These are phyloP conservation scores for Rhynchonycteris naso DNA, from an alignment of 2,797 vertebrate genomes.

Conservation along the genomic window DNA sequence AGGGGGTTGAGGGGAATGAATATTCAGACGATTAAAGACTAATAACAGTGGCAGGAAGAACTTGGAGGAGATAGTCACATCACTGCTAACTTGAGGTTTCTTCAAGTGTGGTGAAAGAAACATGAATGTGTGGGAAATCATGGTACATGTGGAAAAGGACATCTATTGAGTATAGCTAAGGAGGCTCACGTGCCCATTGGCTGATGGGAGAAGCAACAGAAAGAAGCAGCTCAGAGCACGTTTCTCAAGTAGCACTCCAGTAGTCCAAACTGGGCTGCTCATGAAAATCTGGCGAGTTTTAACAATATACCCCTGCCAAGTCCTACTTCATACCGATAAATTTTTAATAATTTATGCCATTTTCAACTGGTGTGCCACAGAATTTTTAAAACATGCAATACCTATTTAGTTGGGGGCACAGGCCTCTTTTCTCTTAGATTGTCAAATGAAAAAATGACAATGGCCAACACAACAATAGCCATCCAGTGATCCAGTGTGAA, in stretches of 20 bases:
- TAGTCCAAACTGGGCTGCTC: neutral
- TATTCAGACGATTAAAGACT: neutral
- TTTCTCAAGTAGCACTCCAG: neutral
- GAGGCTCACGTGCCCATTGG: fast-evolving
- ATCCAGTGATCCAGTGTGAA: neutral
- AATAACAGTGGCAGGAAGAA: slow-evolving; percentile 24
- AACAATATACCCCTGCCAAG: slow-evolving; percentile 27
- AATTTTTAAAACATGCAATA: neutral
- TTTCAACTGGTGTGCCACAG: neutral
- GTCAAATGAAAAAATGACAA: neutral
- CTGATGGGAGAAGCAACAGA: fast-evolving
- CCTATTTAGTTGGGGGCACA: neutral
- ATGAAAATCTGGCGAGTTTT: neutral
- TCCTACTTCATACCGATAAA: slow-evolving; percentile 32
- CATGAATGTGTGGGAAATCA: neutral
- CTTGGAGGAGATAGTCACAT: neutral
- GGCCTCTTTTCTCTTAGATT: neutral
- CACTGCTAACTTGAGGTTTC: neutral
- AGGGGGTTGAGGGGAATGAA: neutral
- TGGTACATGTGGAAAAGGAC: neutral
- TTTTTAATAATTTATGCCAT: slow-evolving; percentile 70
- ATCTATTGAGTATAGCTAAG: neutral
- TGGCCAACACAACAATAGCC: neutral
- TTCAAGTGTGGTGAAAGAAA: neutral
- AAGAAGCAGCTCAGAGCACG: neutral